Evolutionary conservation across 2,113 vertebrate species (phyloP).

Genomic region (Ceratotherium simum): DNA sequence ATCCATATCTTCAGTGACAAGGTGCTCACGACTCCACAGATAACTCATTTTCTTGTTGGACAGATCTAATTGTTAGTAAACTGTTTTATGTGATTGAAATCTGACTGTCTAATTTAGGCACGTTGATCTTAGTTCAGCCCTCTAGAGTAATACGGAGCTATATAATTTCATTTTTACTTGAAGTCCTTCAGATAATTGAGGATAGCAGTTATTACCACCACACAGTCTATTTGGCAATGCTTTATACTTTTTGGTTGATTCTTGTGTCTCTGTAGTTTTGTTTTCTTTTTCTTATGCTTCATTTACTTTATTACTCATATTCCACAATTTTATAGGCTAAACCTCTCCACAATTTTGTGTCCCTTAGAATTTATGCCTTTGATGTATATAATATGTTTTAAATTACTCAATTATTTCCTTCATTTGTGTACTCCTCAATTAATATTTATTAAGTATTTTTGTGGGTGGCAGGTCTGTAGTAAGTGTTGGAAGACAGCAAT

Average conservation of each 20-base stretch:
- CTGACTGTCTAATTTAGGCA: slow-evolving; percentile 45
- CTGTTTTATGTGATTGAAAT: slow-evolving; percentile 62
- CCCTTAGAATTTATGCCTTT: not conserved
- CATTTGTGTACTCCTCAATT: slow-evolving; percentile 8
- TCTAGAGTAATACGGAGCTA: not conserved
- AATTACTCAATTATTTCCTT: slow-evolving; percentile 45
- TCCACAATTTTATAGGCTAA: slow-evolving; percentile 5
- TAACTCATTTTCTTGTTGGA: slow-evolving; percentile 46
- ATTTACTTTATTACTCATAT: slow-evolving; percentile 35
- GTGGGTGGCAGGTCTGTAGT: not conserved
- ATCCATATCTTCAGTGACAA: not conserved
- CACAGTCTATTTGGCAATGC: slow-evolving; percentile 19
- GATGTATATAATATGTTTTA: slow-evolving; percentile 26
- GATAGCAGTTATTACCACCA: slow-evolving; percentile 27
- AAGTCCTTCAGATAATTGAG: slow-evolving; percentile 54
- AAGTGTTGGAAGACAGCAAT: not conserved
- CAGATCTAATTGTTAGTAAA: slow-evolving; percentile 63
- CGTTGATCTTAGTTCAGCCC: slow-evolving; percentile 14
- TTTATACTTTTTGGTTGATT: slow-evolving; percentile 43
- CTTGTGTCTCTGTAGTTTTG: slow-evolving; percentile 35
- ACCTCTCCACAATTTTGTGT: slow-evolving; percentile 12
- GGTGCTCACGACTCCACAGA: not conserved
- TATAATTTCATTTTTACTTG: slow-evolving; percentile 57
- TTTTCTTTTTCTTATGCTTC: slow-evolving; percentile 39
- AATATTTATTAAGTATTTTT: slow-evolving; percentile 53